These are phyloP conservation scores for Pterophyllum scalare DNA, from an alignment of 2,113 vertebrate genomes.

Conservation along the genomic window DNA sequence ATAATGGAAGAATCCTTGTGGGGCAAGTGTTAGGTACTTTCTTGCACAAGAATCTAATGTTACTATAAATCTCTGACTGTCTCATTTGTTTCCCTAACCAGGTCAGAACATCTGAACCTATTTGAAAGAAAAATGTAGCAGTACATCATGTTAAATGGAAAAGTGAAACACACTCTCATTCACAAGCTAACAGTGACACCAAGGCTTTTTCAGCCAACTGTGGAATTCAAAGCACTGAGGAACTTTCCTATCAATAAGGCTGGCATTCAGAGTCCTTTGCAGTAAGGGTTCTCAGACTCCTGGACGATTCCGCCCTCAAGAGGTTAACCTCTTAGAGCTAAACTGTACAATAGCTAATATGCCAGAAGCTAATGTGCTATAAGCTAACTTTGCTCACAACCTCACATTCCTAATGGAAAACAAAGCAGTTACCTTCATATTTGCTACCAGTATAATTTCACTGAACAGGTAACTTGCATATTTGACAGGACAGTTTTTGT, in stretches of 20 bases:
- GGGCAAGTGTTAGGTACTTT: not conserved
- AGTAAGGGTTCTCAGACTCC: not conserved
- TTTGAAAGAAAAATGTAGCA: not conserved
- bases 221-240: not conserved
- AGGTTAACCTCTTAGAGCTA: too few relatives aligned
- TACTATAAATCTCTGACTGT: not conserved
- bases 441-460: too few relatives aligned
- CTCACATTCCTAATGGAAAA: too few relatives aligned
- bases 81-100: not conserved
- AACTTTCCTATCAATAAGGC: not conserved
- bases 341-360: too few relatives aligned
- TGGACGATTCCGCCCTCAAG: too few relatives aligned
- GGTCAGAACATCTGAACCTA: not conserved
- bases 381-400: too few relatives aligned
- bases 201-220: not conserved
- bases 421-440: too few relatives aligned
- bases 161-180: not conserved
- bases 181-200: not conserved
- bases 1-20: not conserved
- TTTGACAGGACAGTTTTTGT: too few relatives aligned
- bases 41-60: not conserved
- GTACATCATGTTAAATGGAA: not conserved
- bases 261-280: not conserved
- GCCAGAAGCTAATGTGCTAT: too few relatives aligned
- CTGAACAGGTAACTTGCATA: too few relatives aligned